Conservation (phyloP, 2,113 vertebrate species). For the Synchiropus splendidus region DNA sequence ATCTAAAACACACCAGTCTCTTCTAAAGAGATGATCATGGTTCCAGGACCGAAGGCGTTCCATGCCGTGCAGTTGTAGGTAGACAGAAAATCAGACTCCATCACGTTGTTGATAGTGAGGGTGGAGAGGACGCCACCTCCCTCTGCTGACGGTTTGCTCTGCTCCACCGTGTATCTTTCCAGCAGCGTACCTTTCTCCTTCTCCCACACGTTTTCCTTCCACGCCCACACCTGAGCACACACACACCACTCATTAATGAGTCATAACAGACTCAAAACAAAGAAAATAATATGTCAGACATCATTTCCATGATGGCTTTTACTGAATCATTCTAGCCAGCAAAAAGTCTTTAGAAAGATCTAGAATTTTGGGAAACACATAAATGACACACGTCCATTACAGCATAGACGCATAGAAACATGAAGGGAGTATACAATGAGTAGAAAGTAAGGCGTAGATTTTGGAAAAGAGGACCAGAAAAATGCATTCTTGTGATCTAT, state of each 20-base stretch:
- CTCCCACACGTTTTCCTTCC: constrained; percentile 92
- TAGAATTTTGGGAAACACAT: too few relatives aligned
- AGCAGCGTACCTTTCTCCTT: constrained; percentile 76
- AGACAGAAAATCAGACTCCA: constrained; percentile 88
- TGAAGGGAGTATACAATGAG: too few relatives aligned
- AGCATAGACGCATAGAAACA: too few relatives aligned
- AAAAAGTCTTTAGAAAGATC: too few relatives aligned
- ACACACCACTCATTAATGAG: constrained; percentile 8
- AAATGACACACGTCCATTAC: too few relatives aligned
- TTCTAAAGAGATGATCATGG: constrained; percentile 86
- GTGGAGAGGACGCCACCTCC: constrained; percentile 84
- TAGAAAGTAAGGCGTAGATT: too few relatives aligned
- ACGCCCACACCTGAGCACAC: constrained; percentile 81
- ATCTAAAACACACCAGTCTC: constrained; percentile 74
- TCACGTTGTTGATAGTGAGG: constrained; percentile 90
- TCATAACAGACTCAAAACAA: too few relatives aligned
- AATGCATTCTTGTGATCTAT: too few relatives aligned
- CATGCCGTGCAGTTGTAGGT: constrained; percentile 96
- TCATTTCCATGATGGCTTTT: too few relatives aligned
- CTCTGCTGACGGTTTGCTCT: constrained; percentile 65
- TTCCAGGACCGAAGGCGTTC: constrained; percentile 87
- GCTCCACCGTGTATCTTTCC: constrained; percentile 89
- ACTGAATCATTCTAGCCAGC: too few relatives aligned
- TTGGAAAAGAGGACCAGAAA: too few relatives aligned
- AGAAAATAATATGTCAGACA: too few relatives aligned